These are phyloP conservation scores for Clanis bilineata DNA, from an alignment of 2,888 invertebrate genomes.

Conservation along the genomic window DNA sequence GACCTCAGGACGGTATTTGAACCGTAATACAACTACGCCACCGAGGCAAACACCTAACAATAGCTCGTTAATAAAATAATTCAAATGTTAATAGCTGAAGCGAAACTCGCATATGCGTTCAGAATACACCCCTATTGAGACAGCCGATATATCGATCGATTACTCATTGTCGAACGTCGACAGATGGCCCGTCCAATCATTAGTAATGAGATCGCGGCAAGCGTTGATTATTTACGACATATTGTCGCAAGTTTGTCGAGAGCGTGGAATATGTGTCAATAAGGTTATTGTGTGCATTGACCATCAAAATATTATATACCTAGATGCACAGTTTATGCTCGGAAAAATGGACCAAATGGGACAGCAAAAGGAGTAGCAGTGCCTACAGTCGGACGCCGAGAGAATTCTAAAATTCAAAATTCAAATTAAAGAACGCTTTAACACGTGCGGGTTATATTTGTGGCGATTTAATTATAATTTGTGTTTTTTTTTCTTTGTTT, in stretches of 20 bases:
- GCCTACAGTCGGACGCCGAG: no score
- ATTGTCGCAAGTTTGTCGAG: conserved; percentile 25
- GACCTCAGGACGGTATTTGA: no score
- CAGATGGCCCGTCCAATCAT: conserved; percentile 65
- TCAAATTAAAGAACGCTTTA: no score
- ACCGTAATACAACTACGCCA: no score
- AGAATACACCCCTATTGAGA: conserved; percentile 32
- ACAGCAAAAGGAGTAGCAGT: no score
- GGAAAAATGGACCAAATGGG: no score
- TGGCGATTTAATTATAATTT: no score
- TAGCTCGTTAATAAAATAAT: neutral
- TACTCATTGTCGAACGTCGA: conserved; percentile 48
- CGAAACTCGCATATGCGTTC: neutral
- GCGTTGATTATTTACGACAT: conserved; percentile 28
- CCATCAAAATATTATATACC: no score
- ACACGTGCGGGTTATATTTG: no score
- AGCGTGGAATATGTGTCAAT: conserved; percentile 37
- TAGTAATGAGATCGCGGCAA: conserved; percentile 32
- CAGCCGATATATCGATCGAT: conserved; percentile 41
- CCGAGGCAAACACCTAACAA: neutral
- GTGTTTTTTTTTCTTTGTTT: no score
- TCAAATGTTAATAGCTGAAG: neutral
- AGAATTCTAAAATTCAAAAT: no score
- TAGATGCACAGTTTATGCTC: no score
- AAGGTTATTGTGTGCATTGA: conserved; percentile 10